Evolutionary conservation across 2,888 invertebrate species (phyloP).

Genomic region (Chymomyza fuscimana): DNA sequence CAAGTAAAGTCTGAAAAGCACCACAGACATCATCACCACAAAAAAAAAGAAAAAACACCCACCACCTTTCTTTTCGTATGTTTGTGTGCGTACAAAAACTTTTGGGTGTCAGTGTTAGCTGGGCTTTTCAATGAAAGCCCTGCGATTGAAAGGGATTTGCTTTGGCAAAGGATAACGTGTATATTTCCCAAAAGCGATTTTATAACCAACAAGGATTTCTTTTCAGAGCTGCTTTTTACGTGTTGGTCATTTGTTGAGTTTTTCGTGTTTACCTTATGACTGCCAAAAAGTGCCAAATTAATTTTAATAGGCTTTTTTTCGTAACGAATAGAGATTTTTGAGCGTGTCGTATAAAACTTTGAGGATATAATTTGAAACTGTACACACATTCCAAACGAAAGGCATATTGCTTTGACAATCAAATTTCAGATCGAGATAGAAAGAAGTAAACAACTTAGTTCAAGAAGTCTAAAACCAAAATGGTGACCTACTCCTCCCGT

Average conservation of each 20-base stretch:
- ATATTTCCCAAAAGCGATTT: slow-evolving; percentile 47
- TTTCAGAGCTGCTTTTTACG: slow-evolving; percentile 6
- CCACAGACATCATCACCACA: slow-evolving; percentile 16
- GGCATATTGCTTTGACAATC: no score
- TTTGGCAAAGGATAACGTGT: slow-evolving; percentile 39
- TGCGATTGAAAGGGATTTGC: slow-evolving; percentile 55
- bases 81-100: neutral
- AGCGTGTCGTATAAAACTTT: neutral
- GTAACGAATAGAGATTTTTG: neutral
- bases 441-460: no score
- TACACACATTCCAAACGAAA: no score
- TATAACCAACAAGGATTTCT: slow-evolving; percentile 39
- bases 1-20: slow-evolving; percentile 35
- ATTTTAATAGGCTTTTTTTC: slow-evolving; percentile 1
- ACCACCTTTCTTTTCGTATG: neutral
- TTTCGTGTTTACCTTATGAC: neutral
- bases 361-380: no score
- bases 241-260: slow-evolving; percentile 2
- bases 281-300: neutral
- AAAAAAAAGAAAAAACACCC: slow-evolving; percentile 11
- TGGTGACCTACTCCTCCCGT: no score
- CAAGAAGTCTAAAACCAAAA: no score
- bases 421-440: no score
- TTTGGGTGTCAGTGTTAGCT: slow-evolving; percentile 22
- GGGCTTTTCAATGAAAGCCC: slow-evolving; percentile 41